phyloP scores from a whole-genome alignment of 2,113 vertebrate species.

The Ceyx cyanopectus region DNA sequence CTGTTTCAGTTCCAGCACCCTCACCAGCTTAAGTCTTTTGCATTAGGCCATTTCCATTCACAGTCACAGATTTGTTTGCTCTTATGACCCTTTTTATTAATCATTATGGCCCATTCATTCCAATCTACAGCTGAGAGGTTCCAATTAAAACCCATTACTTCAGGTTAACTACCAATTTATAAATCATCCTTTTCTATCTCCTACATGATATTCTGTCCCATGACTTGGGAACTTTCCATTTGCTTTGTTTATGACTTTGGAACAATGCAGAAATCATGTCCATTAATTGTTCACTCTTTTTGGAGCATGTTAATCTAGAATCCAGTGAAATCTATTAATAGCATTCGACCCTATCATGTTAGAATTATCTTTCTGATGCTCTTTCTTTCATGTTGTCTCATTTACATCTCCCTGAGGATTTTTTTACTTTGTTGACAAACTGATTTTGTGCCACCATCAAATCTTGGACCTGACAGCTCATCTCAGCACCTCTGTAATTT shows the following conservation, averaged over 20 bases:
- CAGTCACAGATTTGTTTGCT: background rate
- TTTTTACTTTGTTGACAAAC: background rate
- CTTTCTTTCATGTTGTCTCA: background rate
- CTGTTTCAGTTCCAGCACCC: background rate
- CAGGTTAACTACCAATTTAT: background rate
- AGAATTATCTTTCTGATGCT: background rate
- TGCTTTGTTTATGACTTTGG: background rate
- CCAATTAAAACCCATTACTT: background rate
- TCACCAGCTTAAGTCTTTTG: background rate
- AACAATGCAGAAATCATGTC: background rate
- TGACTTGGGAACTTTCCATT: background rate
- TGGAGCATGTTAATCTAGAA: background rate
- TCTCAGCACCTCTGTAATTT: background rate
- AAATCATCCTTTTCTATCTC: background rate
- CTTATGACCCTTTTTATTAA: background rate
- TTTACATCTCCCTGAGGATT: background rate
- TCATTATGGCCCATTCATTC: background rate
- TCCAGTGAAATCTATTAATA: background rate
- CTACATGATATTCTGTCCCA: background rate
- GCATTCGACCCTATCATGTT: background rate
- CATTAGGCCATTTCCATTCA: background rate
- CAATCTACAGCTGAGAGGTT: background rate
- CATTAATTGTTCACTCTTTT: background rate
- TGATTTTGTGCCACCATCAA: background rate
- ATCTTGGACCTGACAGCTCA: background rate